Percentiles rank a stretch among this genome's conserved stretches.
Conservation (phyloP, 2,113 vertebrate genomes). For the Bubo bubo region DNA sequence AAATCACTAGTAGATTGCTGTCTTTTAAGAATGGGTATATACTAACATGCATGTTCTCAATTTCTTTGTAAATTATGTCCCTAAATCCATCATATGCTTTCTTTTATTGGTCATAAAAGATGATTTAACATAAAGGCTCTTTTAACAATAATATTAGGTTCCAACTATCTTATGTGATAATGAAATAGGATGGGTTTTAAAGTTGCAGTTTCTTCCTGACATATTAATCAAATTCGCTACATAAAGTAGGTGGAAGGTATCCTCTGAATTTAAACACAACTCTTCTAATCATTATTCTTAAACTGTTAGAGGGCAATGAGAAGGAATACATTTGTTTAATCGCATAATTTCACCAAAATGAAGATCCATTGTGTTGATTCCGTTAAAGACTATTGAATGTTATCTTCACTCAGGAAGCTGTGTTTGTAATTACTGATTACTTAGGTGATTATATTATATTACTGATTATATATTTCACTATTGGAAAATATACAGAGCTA, state of each 20-base stretch:
- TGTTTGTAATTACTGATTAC: background rate
- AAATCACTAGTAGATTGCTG: background rate
- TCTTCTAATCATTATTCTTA: background rate
- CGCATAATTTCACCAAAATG: background rate
- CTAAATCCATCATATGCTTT: slow-evolving; percentile 12
- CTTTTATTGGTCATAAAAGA: slow-evolving; percentile 3
- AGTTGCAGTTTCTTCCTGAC: slow-evolving; percentile 14
- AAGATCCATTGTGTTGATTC: background rate
- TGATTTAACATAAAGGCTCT: slow-evolving; percentile 26
- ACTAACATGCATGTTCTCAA: background rate
- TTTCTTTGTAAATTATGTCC: slow-evolving; percentile 23
- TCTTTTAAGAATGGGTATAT: background rate
- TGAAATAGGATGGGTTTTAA: slow-evolving; percentile 41
- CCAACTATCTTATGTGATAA: slow-evolving; percentile 34
- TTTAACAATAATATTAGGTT: slow-evolving; percentile 42
- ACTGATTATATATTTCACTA: background rate
- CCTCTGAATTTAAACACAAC: background rate
- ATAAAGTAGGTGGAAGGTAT: background rate
- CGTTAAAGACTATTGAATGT: background rate
- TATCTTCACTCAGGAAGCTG: background rate
- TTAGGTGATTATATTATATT: background rate
- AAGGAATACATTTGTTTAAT: background rate
- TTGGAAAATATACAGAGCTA: background rate
- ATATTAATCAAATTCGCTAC: slow-evolving; percentile 9
- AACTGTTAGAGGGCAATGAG: background rate